phyloP scores from a whole-genome alignment of 2,113 vertebrate species.

The Lagopus leucura region DNA sequence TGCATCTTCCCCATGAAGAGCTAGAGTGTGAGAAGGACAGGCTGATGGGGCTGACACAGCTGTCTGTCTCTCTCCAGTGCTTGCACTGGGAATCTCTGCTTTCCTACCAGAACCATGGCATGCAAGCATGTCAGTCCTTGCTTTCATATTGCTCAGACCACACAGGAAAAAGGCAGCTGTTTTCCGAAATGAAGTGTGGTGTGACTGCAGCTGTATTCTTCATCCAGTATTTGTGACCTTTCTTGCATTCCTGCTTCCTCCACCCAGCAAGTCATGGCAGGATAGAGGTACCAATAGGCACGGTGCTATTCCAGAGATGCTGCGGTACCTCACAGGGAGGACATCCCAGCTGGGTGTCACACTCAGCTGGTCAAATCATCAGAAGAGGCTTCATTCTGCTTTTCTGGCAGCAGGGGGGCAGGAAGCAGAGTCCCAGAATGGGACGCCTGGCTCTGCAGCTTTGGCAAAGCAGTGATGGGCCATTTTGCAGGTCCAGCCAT shows the following conservation, averaged over 20 bases:
- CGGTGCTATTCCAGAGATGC: background rate
- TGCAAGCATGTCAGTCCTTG: background rate
- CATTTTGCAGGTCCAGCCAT: background rate
- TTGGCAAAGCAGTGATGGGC: background rate
- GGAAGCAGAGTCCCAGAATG: background rate
- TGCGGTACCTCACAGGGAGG: background rate
- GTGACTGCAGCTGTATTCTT: background rate
- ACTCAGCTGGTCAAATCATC: background rate
- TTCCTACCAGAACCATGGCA: background rate
- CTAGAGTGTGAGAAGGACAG: background rate
- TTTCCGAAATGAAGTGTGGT: background rate
- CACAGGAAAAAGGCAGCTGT: background rate
- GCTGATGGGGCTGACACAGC: background rate
- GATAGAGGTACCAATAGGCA: background rate
- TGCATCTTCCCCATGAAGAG: background rate
- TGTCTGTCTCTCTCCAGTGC: background rate
- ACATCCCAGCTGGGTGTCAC: background rate
- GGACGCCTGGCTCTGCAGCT: background rate
- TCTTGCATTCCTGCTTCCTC: background rate
- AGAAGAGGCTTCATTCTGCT: background rate
- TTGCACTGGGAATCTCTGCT: fast-evolving
- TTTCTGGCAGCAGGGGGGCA: background rate
- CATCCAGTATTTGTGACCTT: background rate
- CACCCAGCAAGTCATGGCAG: background rate
- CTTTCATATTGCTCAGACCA: background rate